These are phyloP conservation scores for Leptinotarsa defecta DNA, from an alignment of 1,140 invertebrate genomes.

Conservation along the genomic window DNA sequence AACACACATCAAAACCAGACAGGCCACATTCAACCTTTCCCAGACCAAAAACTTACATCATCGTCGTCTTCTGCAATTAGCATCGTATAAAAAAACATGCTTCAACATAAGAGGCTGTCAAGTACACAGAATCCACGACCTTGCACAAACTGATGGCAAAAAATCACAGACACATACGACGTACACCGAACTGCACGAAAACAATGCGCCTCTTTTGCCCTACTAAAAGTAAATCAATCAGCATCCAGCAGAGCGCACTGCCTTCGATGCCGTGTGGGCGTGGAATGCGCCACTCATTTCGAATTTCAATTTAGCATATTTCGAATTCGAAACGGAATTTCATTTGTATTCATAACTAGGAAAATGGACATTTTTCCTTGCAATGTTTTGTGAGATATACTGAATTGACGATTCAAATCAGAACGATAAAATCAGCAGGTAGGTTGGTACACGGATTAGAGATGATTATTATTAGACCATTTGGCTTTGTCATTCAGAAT, in stretches of 20 bases:
- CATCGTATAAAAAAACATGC: constrained; percentile 13
- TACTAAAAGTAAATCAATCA: constrained; percentile 21
- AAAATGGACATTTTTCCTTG: no score
- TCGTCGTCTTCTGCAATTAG: constrained; percentile 17
- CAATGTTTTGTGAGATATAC: no score
- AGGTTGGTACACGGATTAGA: no score
- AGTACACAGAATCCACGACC: not conserved
- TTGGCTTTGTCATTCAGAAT: no score
- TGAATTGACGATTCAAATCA: no score
- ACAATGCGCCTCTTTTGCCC: constrained; percentile 9
- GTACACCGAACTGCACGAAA: constrained; percentile 5
- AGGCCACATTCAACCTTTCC: not conserved
- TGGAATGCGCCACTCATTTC: not conserved
- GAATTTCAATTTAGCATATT: not conserved
- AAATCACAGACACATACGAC: not conserved
- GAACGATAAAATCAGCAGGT: no score
- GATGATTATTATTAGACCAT: no score
- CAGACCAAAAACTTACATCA: not conserved
- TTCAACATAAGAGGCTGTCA: not conserved
- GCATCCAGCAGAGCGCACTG: constrained; percentile 13
- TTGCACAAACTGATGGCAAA: not conserved
- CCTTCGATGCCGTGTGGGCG: constrained; percentile 8
- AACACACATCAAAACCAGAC: not conserved
- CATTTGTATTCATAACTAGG: no score
- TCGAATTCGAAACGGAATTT: no score